These are phyloP conservation scores for Cetonia aurata DNA, from an alignment of 2,888 invertebrate species.

Conservation along the genomic window DNA sequence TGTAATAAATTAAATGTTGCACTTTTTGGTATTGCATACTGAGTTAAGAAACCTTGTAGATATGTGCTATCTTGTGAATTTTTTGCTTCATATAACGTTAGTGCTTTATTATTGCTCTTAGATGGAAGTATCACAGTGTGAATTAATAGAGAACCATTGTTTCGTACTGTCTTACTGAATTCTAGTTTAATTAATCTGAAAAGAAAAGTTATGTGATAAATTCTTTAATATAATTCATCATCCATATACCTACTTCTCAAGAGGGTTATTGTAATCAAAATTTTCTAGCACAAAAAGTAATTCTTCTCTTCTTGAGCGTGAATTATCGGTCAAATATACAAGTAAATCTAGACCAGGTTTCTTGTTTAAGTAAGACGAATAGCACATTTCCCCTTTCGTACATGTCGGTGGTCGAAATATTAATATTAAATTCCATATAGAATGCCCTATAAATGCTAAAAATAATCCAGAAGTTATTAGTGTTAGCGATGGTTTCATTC, in stretches of 20 bases:
- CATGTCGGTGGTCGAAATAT: conserved; percentile 81
- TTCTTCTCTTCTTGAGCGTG: conserved; percentile 70
- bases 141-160: conserved; percentile 87
- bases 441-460: conserved; percentile 77
- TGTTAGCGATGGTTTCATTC: conserved; percentile 70
- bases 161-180: conserved; percentile 80
- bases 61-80: conserved; percentile 73
- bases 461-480: conserved; percentile 75
- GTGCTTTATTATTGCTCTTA: conserved; percentile 68
- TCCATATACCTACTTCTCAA: conserved; percentile 67
- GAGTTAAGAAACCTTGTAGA: conserved; percentile 77
- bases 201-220: conserved; percentile 46
- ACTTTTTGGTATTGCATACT: conserved; percentile 80
- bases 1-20: conserved; percentile 80
- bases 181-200: conserved; percentile 76
- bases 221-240: not conserved
- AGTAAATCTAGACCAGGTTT: conserved; percentile 79
- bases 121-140: conserved; percentile 79
- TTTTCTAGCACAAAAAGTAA: conserved; percentile 73
- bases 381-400: conserved; percentile 74
- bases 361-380: conserved; percentile 76
- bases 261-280: conserved; percentile 75
- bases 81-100: conserved; percentile 71
- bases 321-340: conserved; percentile 75
- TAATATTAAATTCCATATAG: conserved; percentile 81